These are phyloP conservation scores for Tapirus terrestris DNA, from an alignment of 2,113 vertebrate species.

Conservation along the genomic window DNA sequence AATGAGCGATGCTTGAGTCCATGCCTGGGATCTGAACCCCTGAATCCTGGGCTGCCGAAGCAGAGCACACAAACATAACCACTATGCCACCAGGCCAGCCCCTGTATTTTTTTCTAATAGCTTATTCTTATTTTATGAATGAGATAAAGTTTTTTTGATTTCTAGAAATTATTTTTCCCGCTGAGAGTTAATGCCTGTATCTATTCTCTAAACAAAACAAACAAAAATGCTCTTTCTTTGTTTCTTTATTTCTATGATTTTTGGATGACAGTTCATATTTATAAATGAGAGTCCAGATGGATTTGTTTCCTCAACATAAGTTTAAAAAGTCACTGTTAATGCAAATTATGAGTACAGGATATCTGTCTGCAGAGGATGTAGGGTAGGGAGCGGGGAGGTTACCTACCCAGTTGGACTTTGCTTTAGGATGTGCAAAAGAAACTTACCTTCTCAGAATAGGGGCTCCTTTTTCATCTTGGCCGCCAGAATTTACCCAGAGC, in stretches of 20 bases:
- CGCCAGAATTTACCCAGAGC: not conserved
- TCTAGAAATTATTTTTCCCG: not conserved
- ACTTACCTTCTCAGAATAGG: not conserved
- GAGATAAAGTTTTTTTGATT: not conserved
- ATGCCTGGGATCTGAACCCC: too few relatives aligned
- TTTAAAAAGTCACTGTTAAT: not conserved
- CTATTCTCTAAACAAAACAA: conserved; percentile 14
- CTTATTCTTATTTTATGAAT: not conserved
- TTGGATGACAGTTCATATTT: not conserved
- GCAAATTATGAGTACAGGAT: not conserved
- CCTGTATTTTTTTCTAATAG: not conserved
- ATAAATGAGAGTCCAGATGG: not conserved
- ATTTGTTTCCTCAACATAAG: not conserved
- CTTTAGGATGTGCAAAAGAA: not conserved
- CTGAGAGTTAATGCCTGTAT: not conserved
- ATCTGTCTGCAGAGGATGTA: not conserved
- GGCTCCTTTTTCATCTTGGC: not conserved
- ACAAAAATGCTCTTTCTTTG: not conserved
- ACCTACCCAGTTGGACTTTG: not conserved
- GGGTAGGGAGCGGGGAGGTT: too few relatives aligned
- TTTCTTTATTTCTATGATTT: not conserved
- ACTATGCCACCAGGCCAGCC: too few relatives aligned
- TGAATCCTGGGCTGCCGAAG: too few relatives aligned
- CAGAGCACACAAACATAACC: too few relatives aligned
- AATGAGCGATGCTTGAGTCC: too few relatives aligned